A percentile compares a stretch with the other conserved stretches of the same genome.
These are phyloP conservation scores for Romanogobio albipinnatus DNA, from an alignment of 2,113 vertebrate genomes.

Conservation along the genomic window DNA sequence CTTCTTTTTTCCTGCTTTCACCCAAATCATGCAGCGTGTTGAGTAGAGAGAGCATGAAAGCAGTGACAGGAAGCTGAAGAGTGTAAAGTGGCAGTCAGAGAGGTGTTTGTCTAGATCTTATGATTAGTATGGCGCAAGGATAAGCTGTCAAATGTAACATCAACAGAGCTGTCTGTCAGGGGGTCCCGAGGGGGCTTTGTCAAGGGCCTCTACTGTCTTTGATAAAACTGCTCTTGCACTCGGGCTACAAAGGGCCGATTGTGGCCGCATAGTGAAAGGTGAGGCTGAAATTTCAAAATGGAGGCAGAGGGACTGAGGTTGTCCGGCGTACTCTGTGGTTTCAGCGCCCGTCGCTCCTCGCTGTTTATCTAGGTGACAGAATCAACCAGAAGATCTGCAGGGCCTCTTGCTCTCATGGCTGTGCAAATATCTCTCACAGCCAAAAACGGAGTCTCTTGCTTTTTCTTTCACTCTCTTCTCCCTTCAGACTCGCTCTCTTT, in stretches of 20 bases:
- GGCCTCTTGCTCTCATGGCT: slow-evolving; percentile 48
- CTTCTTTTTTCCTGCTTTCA: slow-evolving; percentile 23
- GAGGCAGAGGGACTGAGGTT: slow-evolving; percentile 17
- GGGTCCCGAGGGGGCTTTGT: slow-evolving; percentile 42
- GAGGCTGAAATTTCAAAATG: slow-evolving; percentile 52
- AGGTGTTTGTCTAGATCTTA: slow-evolving; percentile 59
- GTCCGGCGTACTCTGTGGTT: slow-evolving; percentile 47
- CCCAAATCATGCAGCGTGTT: slow-evolving; percentile 40
- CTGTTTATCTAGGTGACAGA: slow-evolving; percentile 57
- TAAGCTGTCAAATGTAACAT: slow-evolving; percentile 48
- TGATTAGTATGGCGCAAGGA: slow-evolving; percentile 55
- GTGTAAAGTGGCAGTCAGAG: slow-evolving; percentile 51
- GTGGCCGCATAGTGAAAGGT: slow-evolving; percentile 34
- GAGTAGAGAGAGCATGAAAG: slow-evolving; percentile 40
- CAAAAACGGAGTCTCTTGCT: slow-evolving; percentile 19
- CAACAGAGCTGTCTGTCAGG: slow-evolving; percentile 39
- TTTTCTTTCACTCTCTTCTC: not conserved
- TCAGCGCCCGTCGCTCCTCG: not conserved
- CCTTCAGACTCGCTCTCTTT: not conserved
- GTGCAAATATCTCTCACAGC: slow-evolving; percentile 44
- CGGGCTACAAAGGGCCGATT: slow-evolving; percentile 48
- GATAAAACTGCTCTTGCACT: slow-evolving; percentile 10
- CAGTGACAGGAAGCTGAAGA: slow-evolving; percentile 52
- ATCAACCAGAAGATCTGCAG: slow-evolving; percentile 50
- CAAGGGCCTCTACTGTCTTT: slow-evolving; percentile 45